phyloP scores from a whole-genome alignment of 2,113 vertebrate species.

The Geothlypis trichas region DNA sequence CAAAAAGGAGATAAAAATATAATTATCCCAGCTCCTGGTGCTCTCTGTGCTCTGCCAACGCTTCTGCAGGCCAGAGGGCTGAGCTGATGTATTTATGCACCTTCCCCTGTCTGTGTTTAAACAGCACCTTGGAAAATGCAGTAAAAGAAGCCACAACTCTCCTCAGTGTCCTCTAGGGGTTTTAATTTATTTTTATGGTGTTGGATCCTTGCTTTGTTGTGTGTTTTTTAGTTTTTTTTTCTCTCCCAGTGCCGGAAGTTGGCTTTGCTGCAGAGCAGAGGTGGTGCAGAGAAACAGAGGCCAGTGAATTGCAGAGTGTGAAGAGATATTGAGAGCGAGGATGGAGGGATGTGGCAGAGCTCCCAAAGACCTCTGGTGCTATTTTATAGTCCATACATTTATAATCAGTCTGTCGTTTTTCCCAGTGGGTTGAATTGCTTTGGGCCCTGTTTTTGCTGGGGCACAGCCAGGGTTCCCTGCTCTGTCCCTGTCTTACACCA shows the following conservation, averaged over 20 bases:
- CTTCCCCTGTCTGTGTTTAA: conserved; percentile 41
- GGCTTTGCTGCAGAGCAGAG: conserved; percentile 6
- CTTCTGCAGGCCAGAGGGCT: not conserved
- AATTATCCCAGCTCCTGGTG: not conserved
- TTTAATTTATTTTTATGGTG: conserved; percentile 32
- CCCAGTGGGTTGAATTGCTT: not conserved
- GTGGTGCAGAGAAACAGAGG: not conserved
- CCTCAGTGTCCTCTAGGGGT: conserved; percentile 30
- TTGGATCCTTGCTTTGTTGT: conserved; percentile 10
- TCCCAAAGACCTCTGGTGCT: not conserved
- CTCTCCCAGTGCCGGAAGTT: not conserved
- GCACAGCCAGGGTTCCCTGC: not conserved
- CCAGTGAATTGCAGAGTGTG: not conserved
- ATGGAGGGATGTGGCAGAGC: not conserved
- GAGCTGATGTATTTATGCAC: not conserved
- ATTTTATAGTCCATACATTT: not conserved
- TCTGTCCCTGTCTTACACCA: fast-evolving
- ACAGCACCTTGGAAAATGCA: conserved; percentile 2
- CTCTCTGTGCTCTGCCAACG: not conserved
- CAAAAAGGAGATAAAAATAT: not conserved
- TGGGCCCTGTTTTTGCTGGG: not conserved
- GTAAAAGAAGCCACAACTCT: not conserved
- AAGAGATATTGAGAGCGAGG: not conserved
- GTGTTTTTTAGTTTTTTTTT: not conserved
- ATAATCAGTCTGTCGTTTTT: not conserved